Conservation (phyloP, 2,113 vertebrate genomes). For the Promerops cafer region DNA sequence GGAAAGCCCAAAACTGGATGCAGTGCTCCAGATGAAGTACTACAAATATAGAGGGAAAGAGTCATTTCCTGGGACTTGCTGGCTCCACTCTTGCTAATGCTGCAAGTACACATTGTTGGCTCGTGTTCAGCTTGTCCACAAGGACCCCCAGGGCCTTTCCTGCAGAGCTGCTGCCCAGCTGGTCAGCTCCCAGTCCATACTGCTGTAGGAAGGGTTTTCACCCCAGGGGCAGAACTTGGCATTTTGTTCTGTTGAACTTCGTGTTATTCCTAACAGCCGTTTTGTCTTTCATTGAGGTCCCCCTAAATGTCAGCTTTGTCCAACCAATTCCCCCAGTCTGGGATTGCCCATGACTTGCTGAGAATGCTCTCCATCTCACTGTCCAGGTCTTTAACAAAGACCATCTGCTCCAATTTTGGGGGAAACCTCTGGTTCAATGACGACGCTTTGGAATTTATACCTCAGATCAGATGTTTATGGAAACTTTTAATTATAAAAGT, state of each 20-base stretch:
- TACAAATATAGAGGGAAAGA: neutral
- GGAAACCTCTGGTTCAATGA: neutral
- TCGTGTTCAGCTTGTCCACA: neutral
- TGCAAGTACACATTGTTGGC: neutral
- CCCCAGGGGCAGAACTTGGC: neutral
- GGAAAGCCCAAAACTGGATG: neutral
- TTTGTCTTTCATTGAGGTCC: neutral
- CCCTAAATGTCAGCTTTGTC: neutral
- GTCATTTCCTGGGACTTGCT: neutral
- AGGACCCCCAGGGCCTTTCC: neutral
- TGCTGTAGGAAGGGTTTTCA: neutral
- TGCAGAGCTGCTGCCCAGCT: neutral
- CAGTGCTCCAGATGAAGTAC: neutral
- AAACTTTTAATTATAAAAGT: neutral
- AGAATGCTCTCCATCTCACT: neutral
- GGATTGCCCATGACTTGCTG: neutral
- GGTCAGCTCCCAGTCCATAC: neutral
- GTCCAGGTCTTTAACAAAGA: neutral
- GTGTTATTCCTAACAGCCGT: accelerated
- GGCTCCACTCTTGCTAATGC: neutral
- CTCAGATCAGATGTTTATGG: neutral
- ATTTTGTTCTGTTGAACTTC: neutral
- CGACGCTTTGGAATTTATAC: neutral
- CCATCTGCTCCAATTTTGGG: neutral
- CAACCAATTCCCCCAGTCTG: too few relatives aligned